Evolutionary conservation across 2,888 invertebrate species (phyloP).

Genomic region (Amphimallon solstitiale): DNA sequence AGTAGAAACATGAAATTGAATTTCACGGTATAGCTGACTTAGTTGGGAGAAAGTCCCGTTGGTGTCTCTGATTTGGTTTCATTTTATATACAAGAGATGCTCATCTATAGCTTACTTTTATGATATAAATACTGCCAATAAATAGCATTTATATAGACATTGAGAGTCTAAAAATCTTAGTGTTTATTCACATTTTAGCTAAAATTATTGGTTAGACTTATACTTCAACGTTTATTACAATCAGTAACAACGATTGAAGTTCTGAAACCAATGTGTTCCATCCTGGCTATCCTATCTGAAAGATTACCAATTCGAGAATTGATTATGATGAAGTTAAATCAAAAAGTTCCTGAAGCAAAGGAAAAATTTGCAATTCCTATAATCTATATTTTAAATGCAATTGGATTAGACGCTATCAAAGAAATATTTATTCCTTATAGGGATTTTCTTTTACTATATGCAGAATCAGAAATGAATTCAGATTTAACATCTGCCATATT

Average conservation of each 20-base stretch:
- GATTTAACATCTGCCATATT: slow-evolving; percentile 50
- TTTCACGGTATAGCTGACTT: too few species aligned
- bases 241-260: slow-evolving; percentile 51
- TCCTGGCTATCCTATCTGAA: slow-evolving; percentile 55
- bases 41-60: too few species aligned
- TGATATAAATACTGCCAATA: too few species aligned
- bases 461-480: slow-evolving; percentile 41
- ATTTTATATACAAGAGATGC: too few species aligned
- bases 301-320: slow-evolving; percentile 54
- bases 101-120: too few species aligned
- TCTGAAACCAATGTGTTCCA: slow-evolving; percentile 56
- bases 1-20: too few species aligned
- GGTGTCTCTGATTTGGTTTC: too few species aligned
- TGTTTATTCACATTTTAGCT: slow-evolving; percentile 48
- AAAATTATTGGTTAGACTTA: slow-evolving; percentile 55
- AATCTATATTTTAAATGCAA: slow-evolving; percentile 53
- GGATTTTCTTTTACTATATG: slow-evolving; percentile 49
- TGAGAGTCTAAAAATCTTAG: too few species aligned
- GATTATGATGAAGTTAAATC: slow-evolving; percentile 54
- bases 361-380: slow-evolving; percentile 51
- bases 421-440: slow-evolving; percentile 55
- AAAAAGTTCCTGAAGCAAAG: slow-evolving; percentile 50
- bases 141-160: too few species aligned
- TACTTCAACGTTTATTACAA: slow-evolving; percentile 57
- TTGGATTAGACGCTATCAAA: slow-evolving; percentile 55